These are phyloP conservation scores for Ceratina japonica DNA, from an alignment of 1,140 invertebrate species.

Conservation along the genomic window DNA sequence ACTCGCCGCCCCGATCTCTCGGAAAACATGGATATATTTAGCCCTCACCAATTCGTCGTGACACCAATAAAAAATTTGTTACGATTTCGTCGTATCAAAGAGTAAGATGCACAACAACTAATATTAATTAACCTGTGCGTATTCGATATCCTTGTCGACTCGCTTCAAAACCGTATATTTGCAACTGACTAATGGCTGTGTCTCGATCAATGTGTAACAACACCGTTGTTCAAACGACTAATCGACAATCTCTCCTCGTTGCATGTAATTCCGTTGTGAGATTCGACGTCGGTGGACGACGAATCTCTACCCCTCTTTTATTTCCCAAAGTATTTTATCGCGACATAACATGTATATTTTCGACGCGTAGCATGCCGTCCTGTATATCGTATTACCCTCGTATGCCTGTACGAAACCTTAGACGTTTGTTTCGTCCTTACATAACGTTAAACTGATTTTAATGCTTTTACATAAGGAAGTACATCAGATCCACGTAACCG, in stretches of 20 bases:
- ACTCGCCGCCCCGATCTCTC: neutral
- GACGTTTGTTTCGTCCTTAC: conserved; percentile 21
- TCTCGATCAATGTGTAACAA: conserved; percentile 31
- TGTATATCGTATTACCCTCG: neutral
- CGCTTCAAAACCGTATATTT: conserved; percentile 12
- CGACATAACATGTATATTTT: conserved; percentile 11
- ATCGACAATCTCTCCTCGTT: conserved; percentile 9
- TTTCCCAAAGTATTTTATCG: conserved; percentile 1
- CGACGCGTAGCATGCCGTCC: conserved; percentile 12
- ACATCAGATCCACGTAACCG: neutral
- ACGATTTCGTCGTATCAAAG: conserved; percentile 73
- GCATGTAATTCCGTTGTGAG: conserved; percentile 3
- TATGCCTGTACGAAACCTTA: conserved; percentile 30
- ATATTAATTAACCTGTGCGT: conserved; percentile 26
- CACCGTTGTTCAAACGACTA: conserved; percentile 20
- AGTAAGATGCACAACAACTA: conserved; percentile 68
- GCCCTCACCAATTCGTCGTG: conserved; percentile 69
- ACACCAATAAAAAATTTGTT: conserved; percentile 74
- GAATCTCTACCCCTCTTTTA: neutral
- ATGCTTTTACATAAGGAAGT: conserved; percentile 8
- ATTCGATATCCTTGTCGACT: conserved; percentile 1
- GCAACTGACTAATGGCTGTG: conserved; percentile 28
- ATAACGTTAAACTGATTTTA: conserved; percentile 13
- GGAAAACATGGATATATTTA: conserved; percentile 71
- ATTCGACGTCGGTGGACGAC: neutral